Evolutionary conservation across 2,888 invertebrate genomes (phyloP), one percentile per base, ranked within the genome.

Genomic region (Andricus quercusramuli): DNA sequence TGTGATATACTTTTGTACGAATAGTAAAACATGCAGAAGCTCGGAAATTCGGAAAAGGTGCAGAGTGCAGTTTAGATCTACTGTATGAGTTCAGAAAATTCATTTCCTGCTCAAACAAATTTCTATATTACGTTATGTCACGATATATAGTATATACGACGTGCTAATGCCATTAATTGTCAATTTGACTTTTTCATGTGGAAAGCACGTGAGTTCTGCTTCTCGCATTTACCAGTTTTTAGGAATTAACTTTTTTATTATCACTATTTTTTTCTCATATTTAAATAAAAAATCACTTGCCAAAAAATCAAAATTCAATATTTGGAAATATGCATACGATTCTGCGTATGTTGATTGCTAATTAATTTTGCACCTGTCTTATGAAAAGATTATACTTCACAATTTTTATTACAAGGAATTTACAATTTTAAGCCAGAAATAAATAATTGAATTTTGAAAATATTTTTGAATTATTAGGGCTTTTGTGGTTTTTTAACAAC

Each of bases 21-120:
- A 17, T 56, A 29, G 74, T 79, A 79, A 80, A 79, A 82, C 86
- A 87, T 89, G 88, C 88, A 79, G 83, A 83, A 87, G 82, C 83
- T 85, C 79, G 78, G 82, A 81, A 83, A 85, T 83, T 77, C 84
- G 78, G 83, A 85, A 82, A 86, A 84, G 84, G 85, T 86, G 83
- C 83, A 80, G 78, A 78, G 79, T 82, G 70, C 74, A 83, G 78
- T 80, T 79, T 83, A 79, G 56, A 76, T 59, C 82, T 79, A 78
- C n/a, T 13, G 20, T 20, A 64, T 64, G 25, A 77, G 64, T 22
- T 64, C 29, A 65, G 37, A 64, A 64, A 59, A 64, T n/a, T 56
- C 8, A 56, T 56, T 74, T 59, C 56, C 56, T 74, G 29, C 29
- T 74, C n/a, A 1, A 59, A 29, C 11, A 74, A 74, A 47, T 68